phyloP scores from a whole-genome alignment of 2,888 invertebrate genomes.

The Andrena haemorrhoa region DNA sequence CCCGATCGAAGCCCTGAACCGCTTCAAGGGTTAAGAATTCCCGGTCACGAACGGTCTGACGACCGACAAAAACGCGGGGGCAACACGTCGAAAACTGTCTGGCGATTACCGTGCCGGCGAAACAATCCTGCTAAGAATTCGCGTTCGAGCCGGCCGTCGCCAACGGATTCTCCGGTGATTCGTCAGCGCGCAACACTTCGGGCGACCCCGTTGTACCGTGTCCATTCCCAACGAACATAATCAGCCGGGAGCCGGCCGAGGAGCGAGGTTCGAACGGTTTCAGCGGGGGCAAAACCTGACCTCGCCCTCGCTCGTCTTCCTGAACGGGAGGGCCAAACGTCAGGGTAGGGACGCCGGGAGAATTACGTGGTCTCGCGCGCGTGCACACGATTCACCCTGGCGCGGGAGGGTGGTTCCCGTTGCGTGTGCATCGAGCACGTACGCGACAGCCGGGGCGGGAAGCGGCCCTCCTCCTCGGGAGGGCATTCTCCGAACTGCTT shows the following conservation, averaged over 20 bases:
- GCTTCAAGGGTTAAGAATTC: background rate
- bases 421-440: constrained; percentile 61
- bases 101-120: constrained; percentile 7
- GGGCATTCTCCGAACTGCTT: constrained; percentile 47
- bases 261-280: constrained; percentile 67
- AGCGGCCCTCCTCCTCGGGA: constrained; percentile 42
- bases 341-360: constrained; percentile 24
- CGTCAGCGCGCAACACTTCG: background rate
- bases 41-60: background rate
- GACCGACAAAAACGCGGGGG: background rate
- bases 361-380: constrained; percentile 66
- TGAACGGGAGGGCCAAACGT: constrained; percentile 23
- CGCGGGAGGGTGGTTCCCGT: constrained; percentile 32
- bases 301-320: constrained; percentile 58
- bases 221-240: background rate
- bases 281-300: constrained; percentile 63
- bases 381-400: constrained; percentile 49
- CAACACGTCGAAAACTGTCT: background rate
- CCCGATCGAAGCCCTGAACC: background rate
- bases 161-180: constrained; percentile 2
- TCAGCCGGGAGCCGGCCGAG: background rate
- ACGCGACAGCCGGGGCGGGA: constrained; percentile 33
- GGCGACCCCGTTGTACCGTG: background rate
- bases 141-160: background rate
- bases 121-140: constrained; percentile 5